A percentile compares a stretch with the other conserved stretches of the same genome.
phyloP scores from a whole-genome alignment of 2,113 vertebrate genomes.

The Cnemophilus loriae region DNA sequence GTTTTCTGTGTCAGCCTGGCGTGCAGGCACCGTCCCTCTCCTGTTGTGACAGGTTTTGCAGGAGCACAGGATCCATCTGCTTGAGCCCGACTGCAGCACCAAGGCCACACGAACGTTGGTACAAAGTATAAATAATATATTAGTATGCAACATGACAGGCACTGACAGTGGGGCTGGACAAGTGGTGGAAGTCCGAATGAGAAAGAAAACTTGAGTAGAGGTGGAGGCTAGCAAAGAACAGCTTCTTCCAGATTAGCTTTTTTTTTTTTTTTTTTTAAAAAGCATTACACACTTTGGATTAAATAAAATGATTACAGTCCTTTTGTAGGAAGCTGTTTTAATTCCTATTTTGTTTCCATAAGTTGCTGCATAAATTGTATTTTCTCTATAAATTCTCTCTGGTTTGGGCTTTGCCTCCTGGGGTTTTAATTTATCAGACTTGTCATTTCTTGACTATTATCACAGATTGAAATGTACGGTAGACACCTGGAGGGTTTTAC shows the following conservation, averaged over 20 bases:
- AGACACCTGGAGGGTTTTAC: slow-evolving; percentile 57
- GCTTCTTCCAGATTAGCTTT: background rate
- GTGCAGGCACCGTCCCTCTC: background rate
- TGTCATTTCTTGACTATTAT: slow-evolving; percentile 40
- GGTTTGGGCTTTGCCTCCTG: background rate
- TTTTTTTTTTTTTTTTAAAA: background rate
- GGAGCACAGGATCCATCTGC: background rate
- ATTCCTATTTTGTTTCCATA: slow-evolving; percentile 2
- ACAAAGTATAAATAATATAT: background rate
- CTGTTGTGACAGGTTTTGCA: background rate
- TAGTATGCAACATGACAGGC: background rate
- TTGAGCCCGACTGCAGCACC: background rate
- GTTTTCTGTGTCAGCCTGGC: background rate
- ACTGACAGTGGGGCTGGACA: background rate
- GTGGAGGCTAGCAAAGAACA: background rate
- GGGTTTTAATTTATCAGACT: slow-evolving; percentile 47
- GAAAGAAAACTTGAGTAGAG: background rate
- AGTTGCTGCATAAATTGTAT: slow-evolving; percentile 19
- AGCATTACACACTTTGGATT: background rate
- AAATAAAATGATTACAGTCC: background rate
- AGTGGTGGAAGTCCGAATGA: background rate
- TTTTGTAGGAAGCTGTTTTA: background rate
- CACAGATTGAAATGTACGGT: slow-evolving; percentile 50
- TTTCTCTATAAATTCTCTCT: slow-evolving; percentile 16
- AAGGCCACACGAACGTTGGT: background rate